Base-by-base conservation (phyloP, 2,888 invertebrate species). In the Pristionchus arcanus region DNA sequence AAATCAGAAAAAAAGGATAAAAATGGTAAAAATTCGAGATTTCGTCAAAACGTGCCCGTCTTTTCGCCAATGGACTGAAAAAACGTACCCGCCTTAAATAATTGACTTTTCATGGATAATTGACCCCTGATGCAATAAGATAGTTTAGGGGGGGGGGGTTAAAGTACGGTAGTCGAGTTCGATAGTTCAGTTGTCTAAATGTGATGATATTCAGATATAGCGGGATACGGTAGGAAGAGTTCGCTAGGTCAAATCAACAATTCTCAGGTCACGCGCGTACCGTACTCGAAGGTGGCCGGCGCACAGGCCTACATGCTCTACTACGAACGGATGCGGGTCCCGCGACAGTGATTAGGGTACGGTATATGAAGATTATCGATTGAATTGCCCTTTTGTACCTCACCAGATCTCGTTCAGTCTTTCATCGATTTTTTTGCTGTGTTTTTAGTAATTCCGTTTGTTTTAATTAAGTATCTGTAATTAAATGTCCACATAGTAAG, bases 301-400 rank as follows among this genome's bases (percentile, higher is more conserved):
- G 97, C 97, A 93, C 97, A 97, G 90, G 98, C 98, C 28, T 98
- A 98, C 96, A 97, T 98, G 97, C 96, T 98, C 91, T 98, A 98
- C 96, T 98, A 98, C 96, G 98, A 98, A 91, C 90, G 92, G 21
- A 90, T 93, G 34, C 85, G 88, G 71, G 53, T 71, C 53, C 68
- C 87, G 37, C 53, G 68, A 42, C 84, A 84, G 31, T 84, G 31
- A 55, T 31, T 28, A 16, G 21, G 19, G 37, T 77, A 77, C 77
- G 34, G 77, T 84, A 55, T 11, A 16, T 28, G 13, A 28, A 28
- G n/a, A 28, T 28, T 42, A 49, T 81, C 49, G 42, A 53, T 53
- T 59, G 21, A 1, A 59, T 59, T 7, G 81, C 25, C 4, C 11
- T 77, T 37, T 81, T 16, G 25, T 28, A 81, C 25, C 31, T 55